phyloP scores from a whole-genome alignment of 2,888 invertebrate genomes.

The Eueremaeus valkanovi region DNA sequence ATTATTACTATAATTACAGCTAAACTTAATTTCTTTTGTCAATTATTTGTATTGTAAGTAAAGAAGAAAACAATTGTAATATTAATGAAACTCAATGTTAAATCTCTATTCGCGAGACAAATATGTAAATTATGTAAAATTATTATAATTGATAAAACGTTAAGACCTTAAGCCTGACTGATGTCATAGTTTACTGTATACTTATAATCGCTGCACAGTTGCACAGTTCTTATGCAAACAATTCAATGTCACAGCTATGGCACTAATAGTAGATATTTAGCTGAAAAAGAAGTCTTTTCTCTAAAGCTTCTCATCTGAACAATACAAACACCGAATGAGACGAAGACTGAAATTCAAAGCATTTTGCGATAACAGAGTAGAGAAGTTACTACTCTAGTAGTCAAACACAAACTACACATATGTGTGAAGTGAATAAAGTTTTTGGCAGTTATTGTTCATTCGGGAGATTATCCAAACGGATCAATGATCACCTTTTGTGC shows the following conservation, averaged over 20 bases:
- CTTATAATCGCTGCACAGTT: not conserved
- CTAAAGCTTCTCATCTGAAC: not conserved
- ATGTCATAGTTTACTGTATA: not conserved
- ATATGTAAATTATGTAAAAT: constrained; percentile 12
- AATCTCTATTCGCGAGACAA: not conserved
- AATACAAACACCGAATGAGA: constrained; percentile 5
- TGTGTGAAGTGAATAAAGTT: constrained; percentile 25
- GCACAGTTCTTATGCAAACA: not conserved
- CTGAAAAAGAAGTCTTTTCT: not conserved
- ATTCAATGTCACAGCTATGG: not conserved
- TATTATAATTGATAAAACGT: constrained; percentile 15
- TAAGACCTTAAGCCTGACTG: constrained; percentile 11
- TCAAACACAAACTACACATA: not conserved
- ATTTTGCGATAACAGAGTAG: not conserved
- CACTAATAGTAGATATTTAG: constrained; percentile 6
- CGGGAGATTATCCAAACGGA: constrained; percentile 34
- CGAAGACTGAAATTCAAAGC: not conserved
- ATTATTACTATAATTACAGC: not conserved
- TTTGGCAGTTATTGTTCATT: constrained; percentile 13
- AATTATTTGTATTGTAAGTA: not conserved
- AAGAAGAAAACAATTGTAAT: not conserved
- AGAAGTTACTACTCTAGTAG: not conserved
- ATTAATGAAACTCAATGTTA: not conserved
- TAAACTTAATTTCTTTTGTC: not conserved
- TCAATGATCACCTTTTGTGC: constrained; percentile 28